Percentiles rank a stretch among this genome's conserved stretches.
Evolutionary conservation across 2,888 invertebrate genomes (phyloP).

Genomic region (Chaetogeoica ovagalla): DNA sequence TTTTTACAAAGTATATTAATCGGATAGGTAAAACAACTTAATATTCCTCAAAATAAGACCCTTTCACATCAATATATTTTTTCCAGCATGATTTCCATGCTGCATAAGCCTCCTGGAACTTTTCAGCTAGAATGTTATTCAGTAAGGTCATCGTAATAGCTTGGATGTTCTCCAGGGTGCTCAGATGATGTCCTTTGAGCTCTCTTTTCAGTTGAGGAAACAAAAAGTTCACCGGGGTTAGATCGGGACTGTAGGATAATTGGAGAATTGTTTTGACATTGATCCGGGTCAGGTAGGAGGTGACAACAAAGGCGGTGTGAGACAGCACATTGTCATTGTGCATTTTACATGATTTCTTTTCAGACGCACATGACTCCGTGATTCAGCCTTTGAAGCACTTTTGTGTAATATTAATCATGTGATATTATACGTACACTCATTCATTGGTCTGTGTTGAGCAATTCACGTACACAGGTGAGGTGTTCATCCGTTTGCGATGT

Average conservation of each 20-base stretch:
- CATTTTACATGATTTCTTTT: too few relatives aligned
- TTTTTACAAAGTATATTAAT: neutral
- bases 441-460: neutral
- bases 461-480: too few relatives aligned
- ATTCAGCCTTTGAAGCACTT: too few relatives aligned
- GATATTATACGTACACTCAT: too few relatives aligned
- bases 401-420: too few relatives aligned
- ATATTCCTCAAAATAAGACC: neutral
- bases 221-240: neutral
- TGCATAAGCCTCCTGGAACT: neutral
- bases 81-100: neutral
- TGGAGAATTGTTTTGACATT: too few relatives aligned
- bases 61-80: neutral
- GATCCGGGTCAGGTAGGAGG: too few relatives aligned
- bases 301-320: too few relatives aligned
- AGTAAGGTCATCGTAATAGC: neutral
- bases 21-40: neutral
- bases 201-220: neutral
- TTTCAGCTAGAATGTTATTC: neutral
- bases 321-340: too few relatives aligned
- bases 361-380: too few relatives aligned
- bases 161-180: neutral
- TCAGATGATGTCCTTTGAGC: neutral
- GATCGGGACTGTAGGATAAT: neutral
- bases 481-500: neutral